A percentile compares a stretch with the other conserved stretches of the same genome.
Conservation (phyloP, 2,113 vertebrate genomes). For the Onychostruthus taczanowskii region DNA sequence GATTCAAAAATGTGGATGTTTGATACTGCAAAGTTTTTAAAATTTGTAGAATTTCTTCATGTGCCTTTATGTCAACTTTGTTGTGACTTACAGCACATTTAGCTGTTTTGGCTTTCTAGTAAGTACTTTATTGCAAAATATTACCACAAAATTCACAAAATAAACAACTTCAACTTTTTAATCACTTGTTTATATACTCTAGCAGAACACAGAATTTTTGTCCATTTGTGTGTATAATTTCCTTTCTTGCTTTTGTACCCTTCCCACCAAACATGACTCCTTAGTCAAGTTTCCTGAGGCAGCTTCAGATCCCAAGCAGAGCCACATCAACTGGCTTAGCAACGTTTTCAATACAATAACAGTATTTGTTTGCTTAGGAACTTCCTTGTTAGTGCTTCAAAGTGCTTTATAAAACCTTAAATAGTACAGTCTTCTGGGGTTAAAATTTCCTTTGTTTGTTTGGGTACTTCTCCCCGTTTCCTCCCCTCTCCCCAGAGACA, state of each 20-base stretch:
- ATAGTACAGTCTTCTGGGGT: background rate
- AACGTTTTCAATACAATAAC: background rate
- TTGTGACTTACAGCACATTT: background rate
- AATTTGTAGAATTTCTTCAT: background rate
- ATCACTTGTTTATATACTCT: background rate
- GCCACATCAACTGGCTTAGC: background rate
- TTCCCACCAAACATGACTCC: background rate
- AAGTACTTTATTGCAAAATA: background rate
- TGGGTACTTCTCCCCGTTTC: background rate
- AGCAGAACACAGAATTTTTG: background rate
- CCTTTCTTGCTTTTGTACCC: background rate
- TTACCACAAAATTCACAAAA: background rate
- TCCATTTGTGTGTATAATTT: background rate
- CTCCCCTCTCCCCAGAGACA: background rate
- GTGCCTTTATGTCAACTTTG: background rate
- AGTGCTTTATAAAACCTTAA: background rate
- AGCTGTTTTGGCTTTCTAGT: background rate
- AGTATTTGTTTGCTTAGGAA: background rate
- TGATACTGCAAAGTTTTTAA: background rate
- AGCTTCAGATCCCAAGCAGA: background rate
- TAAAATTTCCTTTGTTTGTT: constrained; percentile 45
- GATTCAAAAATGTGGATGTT: background rate
- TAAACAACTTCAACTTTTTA: background rate
- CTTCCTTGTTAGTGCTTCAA: constrained; percentile 22
- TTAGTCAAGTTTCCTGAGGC: background rate